Evolutionary conservation across 1,140 invertebrate species (phyloP).

Genomic region (Mya arenaria): DNA sequence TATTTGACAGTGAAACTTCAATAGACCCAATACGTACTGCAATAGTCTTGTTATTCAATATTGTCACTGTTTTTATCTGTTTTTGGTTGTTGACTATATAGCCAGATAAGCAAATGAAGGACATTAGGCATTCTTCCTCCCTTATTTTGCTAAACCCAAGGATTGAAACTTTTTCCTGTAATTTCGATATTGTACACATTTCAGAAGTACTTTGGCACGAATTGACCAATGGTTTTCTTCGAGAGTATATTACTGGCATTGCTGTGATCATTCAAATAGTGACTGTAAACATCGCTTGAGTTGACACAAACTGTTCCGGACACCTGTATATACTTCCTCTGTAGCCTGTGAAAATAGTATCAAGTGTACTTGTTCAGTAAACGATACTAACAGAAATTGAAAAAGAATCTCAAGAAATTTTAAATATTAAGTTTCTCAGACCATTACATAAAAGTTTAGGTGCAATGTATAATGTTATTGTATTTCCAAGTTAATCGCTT

Average conservation of each 20-base stretch:
- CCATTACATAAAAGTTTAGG: no score
- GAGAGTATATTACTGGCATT: neutral
- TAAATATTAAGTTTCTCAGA: no score
- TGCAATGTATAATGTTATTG: no score
- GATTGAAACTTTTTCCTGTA: neutral
- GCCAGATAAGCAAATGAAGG: neutral
- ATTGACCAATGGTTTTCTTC: neutral
- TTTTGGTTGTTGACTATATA: neutral
- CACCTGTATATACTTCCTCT: neutral
- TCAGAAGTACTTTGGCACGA: neutral
- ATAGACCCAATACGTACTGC: neutral
- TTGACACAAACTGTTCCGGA: neutral
- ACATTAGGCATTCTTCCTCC: neutral
- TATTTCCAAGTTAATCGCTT: no score
- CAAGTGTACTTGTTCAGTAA: no score
- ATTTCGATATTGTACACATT: neutral
- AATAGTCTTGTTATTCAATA: neutral
- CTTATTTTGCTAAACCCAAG: neutral
- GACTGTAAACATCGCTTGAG: neutral
- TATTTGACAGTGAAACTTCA: neutral
- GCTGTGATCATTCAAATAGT: neutral
- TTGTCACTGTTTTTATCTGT: neutral
- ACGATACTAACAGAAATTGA: no score
- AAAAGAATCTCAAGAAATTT: no score
- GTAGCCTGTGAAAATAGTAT: neutral